These are phyloP conservation scores for Ciconia boyciana DNA, from an alignment of 2,113 vertebrate genomes.

Conservation along the genomic window DNA sequence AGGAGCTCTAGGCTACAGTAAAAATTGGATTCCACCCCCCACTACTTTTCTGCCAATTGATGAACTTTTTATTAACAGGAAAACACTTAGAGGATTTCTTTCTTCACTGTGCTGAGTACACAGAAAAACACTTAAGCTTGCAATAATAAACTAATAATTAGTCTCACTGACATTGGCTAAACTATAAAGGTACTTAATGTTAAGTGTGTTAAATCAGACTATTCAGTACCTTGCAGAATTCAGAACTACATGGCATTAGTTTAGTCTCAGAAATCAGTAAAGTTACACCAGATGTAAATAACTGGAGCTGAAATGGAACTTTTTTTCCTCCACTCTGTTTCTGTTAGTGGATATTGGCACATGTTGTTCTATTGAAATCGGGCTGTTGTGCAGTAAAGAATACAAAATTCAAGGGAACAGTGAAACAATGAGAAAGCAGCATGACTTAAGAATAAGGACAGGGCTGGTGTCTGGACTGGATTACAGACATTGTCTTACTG, in stretches of 20 bases:
- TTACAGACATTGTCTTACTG: neutral
- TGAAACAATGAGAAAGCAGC: neutral
- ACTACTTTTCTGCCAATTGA: neutral
- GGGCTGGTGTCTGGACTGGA: neutral
- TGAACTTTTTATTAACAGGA: neutral
- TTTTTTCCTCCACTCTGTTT: neutral
- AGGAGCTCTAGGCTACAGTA: neutral
- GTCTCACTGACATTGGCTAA: neutral
- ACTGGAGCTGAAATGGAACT: neutral
- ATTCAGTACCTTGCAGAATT: neutral
- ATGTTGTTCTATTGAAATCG: neutral
- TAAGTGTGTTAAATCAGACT: neutral
- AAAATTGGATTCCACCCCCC: neutral
- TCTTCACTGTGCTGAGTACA: neutral
- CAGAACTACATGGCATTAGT: neutral
- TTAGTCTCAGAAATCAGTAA: neutral
- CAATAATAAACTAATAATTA: neutral
- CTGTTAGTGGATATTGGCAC: neutral
- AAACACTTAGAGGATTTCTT: neutral
- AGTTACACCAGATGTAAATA: neutral
- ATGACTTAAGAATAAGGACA: neutral
- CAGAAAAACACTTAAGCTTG: neutral
- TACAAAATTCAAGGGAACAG: neutral
- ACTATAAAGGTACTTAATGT: neutral
- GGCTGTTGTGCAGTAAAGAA: neutral